Conservation (phyloP, 1,140 invertebrate species). For the Chrysomallon squamiferum region DNA sequence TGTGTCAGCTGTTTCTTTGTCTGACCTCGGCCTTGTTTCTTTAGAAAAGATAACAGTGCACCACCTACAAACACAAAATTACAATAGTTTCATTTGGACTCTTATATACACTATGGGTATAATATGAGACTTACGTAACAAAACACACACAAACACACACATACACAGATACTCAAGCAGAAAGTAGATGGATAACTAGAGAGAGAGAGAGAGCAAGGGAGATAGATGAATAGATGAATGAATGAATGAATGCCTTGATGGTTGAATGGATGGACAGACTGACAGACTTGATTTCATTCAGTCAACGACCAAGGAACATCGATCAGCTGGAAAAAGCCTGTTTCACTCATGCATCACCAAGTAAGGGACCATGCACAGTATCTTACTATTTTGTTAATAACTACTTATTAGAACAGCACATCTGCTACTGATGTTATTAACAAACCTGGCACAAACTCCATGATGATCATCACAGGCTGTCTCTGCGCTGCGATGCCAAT, state of each 20-base stretch:
- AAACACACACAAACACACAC: slow-evolving; percentile 1
- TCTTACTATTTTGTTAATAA: no score
- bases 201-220: background rate
- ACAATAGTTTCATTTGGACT: background rate
- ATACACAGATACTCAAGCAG: background rate
- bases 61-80: slow-evolving; percentile 73
- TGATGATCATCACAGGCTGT: slow-evolving; percentile 98
- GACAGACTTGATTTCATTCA: no score
- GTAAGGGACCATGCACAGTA: no score
- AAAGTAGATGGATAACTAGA: background rate
- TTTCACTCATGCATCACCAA: no score
- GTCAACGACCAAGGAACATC: no score
- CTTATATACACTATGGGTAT: background rate
- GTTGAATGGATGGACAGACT: background rate
- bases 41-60: slow-evolving; percentile 85
- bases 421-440: no score
- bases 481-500: slow-evolving; percentile 98
- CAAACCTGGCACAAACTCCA: slow-evolving; percentile 93
- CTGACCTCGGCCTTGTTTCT: slow-evolving; percentile 72
- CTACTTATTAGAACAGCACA: no score
- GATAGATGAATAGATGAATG: background rate
- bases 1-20: slow-evolving; percentile 75
- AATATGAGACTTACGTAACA: background rate
- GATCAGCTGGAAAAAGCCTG: no score
- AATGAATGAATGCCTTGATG: background rate